Percentiles rank a stretch among this genome's conserved stretches.
Conservation (phyloP, 2,888 invertebrate genomes). For the Chrysomela aeneicollis region DNA sequence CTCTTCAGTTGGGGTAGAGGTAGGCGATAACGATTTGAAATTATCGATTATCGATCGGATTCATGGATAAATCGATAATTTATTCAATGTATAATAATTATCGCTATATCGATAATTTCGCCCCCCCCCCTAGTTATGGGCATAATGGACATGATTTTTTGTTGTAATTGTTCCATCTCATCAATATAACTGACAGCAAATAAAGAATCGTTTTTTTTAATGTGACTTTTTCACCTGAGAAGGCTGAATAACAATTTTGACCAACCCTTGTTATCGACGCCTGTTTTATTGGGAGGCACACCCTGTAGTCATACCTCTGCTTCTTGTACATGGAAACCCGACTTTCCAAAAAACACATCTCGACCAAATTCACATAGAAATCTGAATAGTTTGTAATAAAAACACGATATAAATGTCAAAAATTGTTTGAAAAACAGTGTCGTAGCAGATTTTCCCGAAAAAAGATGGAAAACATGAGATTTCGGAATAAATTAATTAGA, state of each 20-base stretch:
- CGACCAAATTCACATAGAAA: slow-evolving; percentile 19
- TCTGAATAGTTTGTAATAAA: slow-evolving; percentile 23
- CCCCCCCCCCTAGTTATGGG: no score
- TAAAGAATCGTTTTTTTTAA: no score
- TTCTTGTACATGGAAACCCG: slow-evolving; percentile 1
- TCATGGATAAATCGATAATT: no score
- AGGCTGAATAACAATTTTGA: neutral
- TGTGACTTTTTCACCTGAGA: no score
- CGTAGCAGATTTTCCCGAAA: slow-evolving; percentile 32
- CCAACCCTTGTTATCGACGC: neutral
- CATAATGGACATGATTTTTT: no score
- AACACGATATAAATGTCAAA: slow-evolving; percentile 36
- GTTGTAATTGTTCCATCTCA: no score
- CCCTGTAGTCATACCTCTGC: neutral
- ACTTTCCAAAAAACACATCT: slow-evolving; percentile 13
- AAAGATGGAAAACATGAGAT: slow-evolving; percentile 33
- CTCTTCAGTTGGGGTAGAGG: no score
- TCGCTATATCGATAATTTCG: no score
- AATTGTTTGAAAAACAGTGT: slow-evolving; percentile 28
- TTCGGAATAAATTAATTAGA: slow-evolving; percentile 36
- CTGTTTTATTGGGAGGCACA: neutral
- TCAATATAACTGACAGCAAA: no score
- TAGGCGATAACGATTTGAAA: no score
- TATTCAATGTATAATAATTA: no score
- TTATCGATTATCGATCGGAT: no score